Percentiles rank a stretch among this genome's conserved stretches.
These are phyloP conservation scores for Eurosta solidaginis DNA, from an alignment of 1,140 invertebrate species.

Conservation along the genomic window DNA sequence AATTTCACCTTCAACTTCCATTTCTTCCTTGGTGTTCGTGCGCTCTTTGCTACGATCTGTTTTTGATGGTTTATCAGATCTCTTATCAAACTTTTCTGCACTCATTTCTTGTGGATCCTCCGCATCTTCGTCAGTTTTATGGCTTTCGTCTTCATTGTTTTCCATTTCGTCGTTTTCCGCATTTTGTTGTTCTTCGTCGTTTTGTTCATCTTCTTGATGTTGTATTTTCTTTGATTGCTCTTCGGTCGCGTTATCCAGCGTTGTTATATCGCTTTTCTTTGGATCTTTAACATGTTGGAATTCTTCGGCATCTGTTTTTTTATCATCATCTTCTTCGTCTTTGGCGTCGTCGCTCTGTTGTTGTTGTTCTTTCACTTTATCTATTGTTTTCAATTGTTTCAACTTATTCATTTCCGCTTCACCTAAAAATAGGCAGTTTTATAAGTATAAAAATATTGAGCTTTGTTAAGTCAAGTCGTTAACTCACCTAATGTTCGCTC, in stretches of 20 bases:
- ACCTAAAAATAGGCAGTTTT: constrained; percentile 47
- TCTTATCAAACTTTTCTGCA: constrained; percentile 62
- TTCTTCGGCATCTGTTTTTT: constrained; percentile 63
- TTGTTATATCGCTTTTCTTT: constrained; percentile 67
- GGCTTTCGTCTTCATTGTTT: constrained; percentile 48
- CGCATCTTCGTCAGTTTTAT: constrained; percentile 49
- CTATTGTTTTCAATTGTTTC: constrained; percentile 68
- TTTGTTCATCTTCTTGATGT: constrained; percentile 65
- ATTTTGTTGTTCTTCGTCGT: constrained; percentile 64
- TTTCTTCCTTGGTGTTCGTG: constrained; percentile 54
- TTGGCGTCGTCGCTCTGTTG: constrained; percentile 62
- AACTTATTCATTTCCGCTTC: constrained; percentile 58
- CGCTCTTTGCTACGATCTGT: constrained; percentile 61
- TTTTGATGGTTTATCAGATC: constrained; percentile 62
- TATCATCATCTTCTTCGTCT: constrained; percentile 59
- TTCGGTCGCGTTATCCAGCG: constrained; percentile 74
- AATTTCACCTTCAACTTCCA: constrained; percentile 78
- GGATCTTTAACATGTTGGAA: constrained; percentile 87
- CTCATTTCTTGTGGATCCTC: constrained; percentile 63
- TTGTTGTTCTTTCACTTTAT: constrained; percentile 59
- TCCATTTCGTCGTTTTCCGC: constrained; percentile 62
- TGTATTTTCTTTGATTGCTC: constrained; percentile 80
- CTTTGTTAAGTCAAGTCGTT: background rate
- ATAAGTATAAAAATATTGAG: background rate
- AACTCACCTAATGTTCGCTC: constrained; percentile 65